phyloP scores from a whole-genome alignment of 2,888 invertebrate genomes.

The Girardia tigrina region DNA sequence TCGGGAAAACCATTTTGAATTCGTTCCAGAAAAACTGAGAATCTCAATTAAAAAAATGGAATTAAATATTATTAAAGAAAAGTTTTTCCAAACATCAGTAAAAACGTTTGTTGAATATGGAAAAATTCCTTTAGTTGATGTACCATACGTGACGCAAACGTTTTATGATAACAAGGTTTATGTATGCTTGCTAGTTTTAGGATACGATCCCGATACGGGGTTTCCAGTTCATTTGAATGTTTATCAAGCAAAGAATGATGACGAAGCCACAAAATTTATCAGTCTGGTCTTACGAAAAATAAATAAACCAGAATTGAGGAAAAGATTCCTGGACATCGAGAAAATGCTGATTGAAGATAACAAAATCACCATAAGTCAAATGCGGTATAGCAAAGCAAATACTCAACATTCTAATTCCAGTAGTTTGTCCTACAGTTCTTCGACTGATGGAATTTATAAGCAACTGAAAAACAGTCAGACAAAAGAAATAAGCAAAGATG shows the following conservation, averaged over 20 bases:
- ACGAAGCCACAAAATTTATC: neutral
- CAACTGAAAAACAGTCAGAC: too few species aligned
- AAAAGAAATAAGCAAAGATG: neutral
- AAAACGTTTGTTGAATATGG: neutral
- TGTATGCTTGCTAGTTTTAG: neutral
- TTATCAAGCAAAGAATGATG: neutral
- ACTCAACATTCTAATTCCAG: neutral
- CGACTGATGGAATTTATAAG: too few species aligned
- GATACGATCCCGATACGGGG: neutral
- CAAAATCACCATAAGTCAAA: neutral
- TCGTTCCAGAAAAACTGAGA: neutral
- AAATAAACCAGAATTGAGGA: neutral
- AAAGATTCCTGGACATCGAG: neutral
- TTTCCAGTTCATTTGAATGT: neutral
- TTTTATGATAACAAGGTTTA: neutral
- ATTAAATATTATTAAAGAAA: neutral
- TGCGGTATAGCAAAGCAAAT: neutral
- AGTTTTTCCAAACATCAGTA: neutral
- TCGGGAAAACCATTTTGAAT: neutral
- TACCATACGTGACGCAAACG: neutral
- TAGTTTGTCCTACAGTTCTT: neutral
- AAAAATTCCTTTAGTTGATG: neutral
- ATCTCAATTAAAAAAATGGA: neutral
- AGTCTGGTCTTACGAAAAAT: neutral
- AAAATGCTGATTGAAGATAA: neutral